Evolutionary conservation across 2,888 invertebrate genomes (phyloP).

Genomic region (Hyles lineata): DNA sequence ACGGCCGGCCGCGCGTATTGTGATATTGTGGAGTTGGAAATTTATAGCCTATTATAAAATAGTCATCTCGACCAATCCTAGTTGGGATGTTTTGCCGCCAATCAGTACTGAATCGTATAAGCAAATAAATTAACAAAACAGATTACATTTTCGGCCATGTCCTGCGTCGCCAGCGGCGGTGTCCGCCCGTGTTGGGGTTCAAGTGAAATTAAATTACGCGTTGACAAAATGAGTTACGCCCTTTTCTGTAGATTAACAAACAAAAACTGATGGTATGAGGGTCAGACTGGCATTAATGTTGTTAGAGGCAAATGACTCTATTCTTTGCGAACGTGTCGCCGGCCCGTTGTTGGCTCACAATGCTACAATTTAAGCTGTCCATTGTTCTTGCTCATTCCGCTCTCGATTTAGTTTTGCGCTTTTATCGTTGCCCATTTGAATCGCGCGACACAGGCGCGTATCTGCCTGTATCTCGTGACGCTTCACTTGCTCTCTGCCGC

Average conservation of each 20-base stretch:
- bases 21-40: conserved; percentile 61
- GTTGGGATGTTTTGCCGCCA: conserved; percentile 45
- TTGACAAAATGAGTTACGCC: conserved; percentile 85
- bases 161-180: conserved; percentile 62
- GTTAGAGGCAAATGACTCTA: conserved; percentile 83
- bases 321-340: conserved; percentile 74
- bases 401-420: conserved; percentile 76
- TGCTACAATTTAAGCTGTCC: conserved; percentile 73
- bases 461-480: conserved; percentile 50
- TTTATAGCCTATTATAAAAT: conserved; percentile 57
- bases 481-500: conserved; percentile 48
- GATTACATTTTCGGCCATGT: conserved; percentile 67
- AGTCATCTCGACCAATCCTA: conserved; percentile 18
- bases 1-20: conserved; percentile 58
- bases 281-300: conserved; percentile 78
- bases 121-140: conserved; percentile 73
- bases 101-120: conserved; percentile 58
- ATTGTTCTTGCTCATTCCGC: conserved; percentile 79
- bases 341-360: conserved; percentile 64
- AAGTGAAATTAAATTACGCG: conserved; percentile 83
- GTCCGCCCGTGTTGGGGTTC: conserved; percentile 64
- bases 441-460: conserved; percentile 46
- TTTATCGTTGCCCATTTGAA: conserved; percentile 74
- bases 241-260: conserved; percentile 85
- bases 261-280: conserved; percentile 83